Evolutionary conservation across 1,140 invertebrate species (phyloP).

Genomic region (Meloidogyne chitwoodi): DNA sequence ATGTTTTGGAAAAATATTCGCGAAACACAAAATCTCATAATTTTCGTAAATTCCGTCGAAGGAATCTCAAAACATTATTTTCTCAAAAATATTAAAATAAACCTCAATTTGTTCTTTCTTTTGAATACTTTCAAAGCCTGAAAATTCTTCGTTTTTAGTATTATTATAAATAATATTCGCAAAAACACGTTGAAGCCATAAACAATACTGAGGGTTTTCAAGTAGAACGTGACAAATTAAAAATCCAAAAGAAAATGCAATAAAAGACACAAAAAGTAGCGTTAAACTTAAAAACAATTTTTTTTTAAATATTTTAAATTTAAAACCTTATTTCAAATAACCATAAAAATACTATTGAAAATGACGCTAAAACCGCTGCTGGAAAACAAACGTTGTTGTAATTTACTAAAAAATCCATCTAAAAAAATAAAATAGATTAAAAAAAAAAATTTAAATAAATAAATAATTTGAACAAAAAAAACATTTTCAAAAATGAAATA

Average conservation of each 20-base stretch:
- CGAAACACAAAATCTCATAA: too few species aligned
- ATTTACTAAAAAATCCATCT: background rate
- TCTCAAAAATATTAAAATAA: too few species aligned
- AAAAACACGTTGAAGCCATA: conserved; percentile 7
- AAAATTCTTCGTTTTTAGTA: too few species aligned
- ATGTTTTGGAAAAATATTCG: too few species aligned
- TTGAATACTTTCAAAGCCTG: background rate
- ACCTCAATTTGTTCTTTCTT: too few species aligned
- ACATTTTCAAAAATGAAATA: background rate
- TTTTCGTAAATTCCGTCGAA: too few species aligned
- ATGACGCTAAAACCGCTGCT: background rate
- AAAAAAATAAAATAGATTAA: background rate
- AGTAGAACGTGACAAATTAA: background rate
- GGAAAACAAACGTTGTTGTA: background rate
- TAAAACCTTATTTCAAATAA: background rate
- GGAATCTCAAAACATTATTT: too few species aligned
- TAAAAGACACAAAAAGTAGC: background rate
- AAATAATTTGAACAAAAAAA: background rate
- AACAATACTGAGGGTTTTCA: conserved; percentile 13
- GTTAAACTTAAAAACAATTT: background rate
- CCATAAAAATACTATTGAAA: background rate
- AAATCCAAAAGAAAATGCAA: conserved; percentile 4
- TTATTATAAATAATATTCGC: background rate
- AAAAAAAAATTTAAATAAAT: background rate
- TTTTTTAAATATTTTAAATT: background rate